Conservation (phyloP, 1,140 invertebrate species). For the Cryptotermes secundus region DNA sequence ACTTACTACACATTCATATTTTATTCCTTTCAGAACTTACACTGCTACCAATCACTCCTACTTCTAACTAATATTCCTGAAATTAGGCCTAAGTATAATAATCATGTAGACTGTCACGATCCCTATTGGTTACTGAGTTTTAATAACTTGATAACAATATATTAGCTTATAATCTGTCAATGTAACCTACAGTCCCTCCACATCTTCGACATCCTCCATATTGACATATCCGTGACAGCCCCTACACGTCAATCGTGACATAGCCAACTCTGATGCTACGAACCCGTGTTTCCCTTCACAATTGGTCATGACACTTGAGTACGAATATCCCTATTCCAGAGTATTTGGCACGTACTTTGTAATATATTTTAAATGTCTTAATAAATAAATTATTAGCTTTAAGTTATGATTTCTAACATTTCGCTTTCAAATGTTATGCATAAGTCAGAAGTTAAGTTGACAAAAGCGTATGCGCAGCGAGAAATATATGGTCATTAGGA, state of each 20-base stretch:
- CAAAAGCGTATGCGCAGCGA: too few species aligned
- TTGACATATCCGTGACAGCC: background rate
- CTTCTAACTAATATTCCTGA: background rate
- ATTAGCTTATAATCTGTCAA: too few species aligned
- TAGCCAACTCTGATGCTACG: background rate
- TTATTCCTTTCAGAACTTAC: background rate
- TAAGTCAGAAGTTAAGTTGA: too few species aligned
- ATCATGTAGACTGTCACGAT: background rate
- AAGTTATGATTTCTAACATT: too few species aligned
- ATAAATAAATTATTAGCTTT: too few species aligned
- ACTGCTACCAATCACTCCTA: background rate
- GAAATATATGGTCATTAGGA: too few species aligned
- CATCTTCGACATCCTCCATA: background rate
- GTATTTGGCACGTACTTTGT: too few species aligned
- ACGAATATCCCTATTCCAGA: too few species aligned
- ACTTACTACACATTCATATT: conserved; percentile 13
- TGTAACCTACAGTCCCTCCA: background rate
- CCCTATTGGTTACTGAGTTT: background rate
- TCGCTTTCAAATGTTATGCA: too few species aligned
- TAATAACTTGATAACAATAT: background rate
- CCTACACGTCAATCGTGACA: background rate
- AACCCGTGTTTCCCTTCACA: too few species aligned
- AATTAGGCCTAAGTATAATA: background rate
- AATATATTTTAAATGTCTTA: too few species aligned
- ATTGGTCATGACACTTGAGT: too few species aligned